Base-by-base conservation (phyloP, 2,888 invertebrate species). In the Campoletis raptor region DNA sequence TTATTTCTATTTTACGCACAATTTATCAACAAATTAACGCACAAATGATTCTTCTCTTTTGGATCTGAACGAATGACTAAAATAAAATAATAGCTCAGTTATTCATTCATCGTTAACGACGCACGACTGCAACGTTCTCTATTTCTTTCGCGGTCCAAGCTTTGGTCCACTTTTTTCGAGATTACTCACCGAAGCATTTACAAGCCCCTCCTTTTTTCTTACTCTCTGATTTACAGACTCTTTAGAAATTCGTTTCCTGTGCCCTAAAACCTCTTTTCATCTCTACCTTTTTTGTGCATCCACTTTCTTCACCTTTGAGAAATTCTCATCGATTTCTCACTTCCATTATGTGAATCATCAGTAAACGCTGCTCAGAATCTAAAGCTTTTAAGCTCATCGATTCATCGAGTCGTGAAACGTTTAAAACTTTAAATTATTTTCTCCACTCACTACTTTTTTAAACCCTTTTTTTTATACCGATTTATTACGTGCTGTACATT, bases 41-140 rank as follows among this genome's bases (percentile, higher is more conserved):
- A 7, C 21, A n/a, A 77, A 78, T 48, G 24, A 77, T 72, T 15
- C 36, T 70, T 24, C 36, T 2, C 30, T 30, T 30, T 69, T 10
- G 24, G 45, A n/a, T 45, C 21, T 45, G 70, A 45, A 12, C 30
- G 64, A 78, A 73, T 66, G 42, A 66, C 36, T 30, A 78, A 45
- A 61, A 78, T 77, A 83, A 77, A 83, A 83, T 83, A 66, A 83
- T 54, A 42, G 83, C 36, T 70, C 83, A 83, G 78, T 78, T 73
- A 66, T 73, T 78, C 72, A 83, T 77, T 83, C 83, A 78, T 78
- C 83, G 66, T 57, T 70, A 64, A 78, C 83, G 70, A 83, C 77
- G n/a, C 36, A 36, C 70, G 42, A 78, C 40, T 42, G 36, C 72
- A 52, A 66, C 64, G 40, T 40, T 69, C 80, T 69, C 45, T 61